These are phyloP conservation scores for Cnemophilus loriae DNA, from an alignment of 2,113 vertebrate species.

Conservation along the genomic window DNA sequence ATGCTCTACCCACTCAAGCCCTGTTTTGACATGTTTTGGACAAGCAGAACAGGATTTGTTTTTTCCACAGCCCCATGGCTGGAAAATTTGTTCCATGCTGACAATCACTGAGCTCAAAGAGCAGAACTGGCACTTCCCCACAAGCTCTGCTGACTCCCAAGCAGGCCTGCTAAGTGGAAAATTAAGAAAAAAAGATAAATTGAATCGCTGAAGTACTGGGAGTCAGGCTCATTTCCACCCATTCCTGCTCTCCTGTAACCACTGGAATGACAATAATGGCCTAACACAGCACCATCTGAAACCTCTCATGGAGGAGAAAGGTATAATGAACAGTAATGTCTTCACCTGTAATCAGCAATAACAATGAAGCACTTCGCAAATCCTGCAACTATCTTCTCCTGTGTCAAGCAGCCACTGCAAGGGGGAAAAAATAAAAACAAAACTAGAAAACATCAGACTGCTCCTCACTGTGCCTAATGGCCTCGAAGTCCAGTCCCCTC, in stretches of 20 bases:
- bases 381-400: conserved; percentile 96
- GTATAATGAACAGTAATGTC: not conserved
- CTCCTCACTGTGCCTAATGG: not conserved
- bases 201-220: not conserved
- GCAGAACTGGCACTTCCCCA: not conserved
- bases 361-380: conserved; percentile 91
- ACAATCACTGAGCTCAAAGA: not conserved
- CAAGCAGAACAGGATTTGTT: not conserved
- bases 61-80: not conserved
- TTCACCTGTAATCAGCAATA: conserved; percentile 94
- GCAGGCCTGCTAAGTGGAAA: not conserved
- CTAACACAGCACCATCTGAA: not conserved
- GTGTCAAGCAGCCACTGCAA: conserved; percentile 89
- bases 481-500: not conserved
- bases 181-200: not conserved
- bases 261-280: not conserved
- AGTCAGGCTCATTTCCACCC: not conserved
- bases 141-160: not conserved
- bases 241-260: not conserved
- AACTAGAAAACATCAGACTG: not conserved
- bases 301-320: not conserved
- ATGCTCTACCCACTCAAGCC: not conserved
- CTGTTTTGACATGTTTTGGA: not conserved
- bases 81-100: not conserved
- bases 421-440: not conserved